Evolutionary conservation across 64 coral and sea anemone genomes (phyloP).

Genomic region (Astreopora myriophthalma): DNA sequence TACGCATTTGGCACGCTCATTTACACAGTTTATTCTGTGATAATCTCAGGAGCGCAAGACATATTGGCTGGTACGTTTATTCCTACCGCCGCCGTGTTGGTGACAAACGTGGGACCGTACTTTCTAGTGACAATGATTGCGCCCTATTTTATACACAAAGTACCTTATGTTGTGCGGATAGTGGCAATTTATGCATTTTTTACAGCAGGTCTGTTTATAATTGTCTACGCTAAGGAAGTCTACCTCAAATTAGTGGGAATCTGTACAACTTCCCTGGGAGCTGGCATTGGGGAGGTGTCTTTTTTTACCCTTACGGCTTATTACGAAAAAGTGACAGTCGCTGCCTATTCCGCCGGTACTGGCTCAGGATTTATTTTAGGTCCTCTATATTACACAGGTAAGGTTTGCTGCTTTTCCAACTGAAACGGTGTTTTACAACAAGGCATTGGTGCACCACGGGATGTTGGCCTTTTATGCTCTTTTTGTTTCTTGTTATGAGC

Average conservation of each 20-base stretch:
- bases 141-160: constrained; percentile 90
- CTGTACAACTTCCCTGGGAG: constrained; percentile 88
- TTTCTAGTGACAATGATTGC: constrained; percentile 93
- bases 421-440: not conserved
- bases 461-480: too few relatives aligned
- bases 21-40: constrained; percentile 91
- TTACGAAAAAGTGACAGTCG: constrained; percentile 92
- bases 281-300: constrained; percentile 83
- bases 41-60: constrained; percentile 92
- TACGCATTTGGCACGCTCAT: constrained; percentile 87
- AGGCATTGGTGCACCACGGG: not conserved
- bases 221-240: constrained; percentile 89
- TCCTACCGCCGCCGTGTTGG: constrained; percentile 91
- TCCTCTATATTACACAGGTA: constrained; percentile 95
- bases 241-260: constrained; percentile 91
- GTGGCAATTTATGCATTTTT: constrained; percentile 80
- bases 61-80: constrained; percentile 92
- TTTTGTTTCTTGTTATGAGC: not conserved
- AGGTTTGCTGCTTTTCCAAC: not conserved
- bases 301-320: constrained; percentile 92
- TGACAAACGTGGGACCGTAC: constrained; percentile 95
- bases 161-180: constrained; percentile 81
- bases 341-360: constrained; percentile 92
- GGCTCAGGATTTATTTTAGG: constrained; percentile 91
- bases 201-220: constrained; percentile 87